phyloP scores from a whole-genome alignment of 2,113 vertebrate genomes.

The Planiliza haematocheilus region DNA sequence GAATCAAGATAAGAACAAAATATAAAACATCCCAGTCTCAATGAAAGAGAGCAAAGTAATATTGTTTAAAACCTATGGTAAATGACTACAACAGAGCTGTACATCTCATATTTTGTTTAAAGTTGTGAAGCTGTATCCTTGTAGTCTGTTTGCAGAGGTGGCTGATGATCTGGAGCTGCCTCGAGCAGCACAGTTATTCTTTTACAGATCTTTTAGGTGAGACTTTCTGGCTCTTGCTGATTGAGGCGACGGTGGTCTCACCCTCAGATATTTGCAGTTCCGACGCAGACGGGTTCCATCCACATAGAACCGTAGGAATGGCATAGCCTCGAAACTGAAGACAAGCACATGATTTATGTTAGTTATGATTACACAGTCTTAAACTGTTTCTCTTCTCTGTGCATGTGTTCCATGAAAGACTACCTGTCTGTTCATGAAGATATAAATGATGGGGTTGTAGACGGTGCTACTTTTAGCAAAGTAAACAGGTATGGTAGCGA shows the following conservation, averaged over 20 bases:
- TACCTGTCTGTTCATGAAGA: conserved; percentile 85
- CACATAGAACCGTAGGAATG: conserved; percentile 63
- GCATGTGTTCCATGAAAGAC: neutral
- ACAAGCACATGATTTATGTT: neutral
- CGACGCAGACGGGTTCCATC: conserved; percentile 68
- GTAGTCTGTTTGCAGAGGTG: neutral
- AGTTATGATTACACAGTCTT: neutral
- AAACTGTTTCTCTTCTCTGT: conserved; percentile 9
- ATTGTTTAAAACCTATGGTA: neutral
- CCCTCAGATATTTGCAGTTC: conserved; percentile 48
- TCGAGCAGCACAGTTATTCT: conserved; percentile 12
- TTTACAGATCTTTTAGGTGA: conserved; percentile 53
- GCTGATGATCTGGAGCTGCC: neutral
- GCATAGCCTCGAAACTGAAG: conserved; percentile 71
- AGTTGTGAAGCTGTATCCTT: neutral
- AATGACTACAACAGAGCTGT: too few relatives aligned
- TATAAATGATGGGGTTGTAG: conserved; percentile 79
- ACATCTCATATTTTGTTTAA: neutral
- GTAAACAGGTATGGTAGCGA: conserved; percentile 73
- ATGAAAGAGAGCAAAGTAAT: conserved; percentile 3
- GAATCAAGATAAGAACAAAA: neutral
- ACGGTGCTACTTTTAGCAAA: conserved; percentile 80
- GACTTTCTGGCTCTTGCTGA: conserved; percentile 59
- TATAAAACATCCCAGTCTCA: neutral
- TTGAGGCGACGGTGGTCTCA: conserved; percentile 42